Evolutionary conservation across 2,888 invertebrate species (phyloP).

Genomic region (Drosophila bunnanda): DNA sequence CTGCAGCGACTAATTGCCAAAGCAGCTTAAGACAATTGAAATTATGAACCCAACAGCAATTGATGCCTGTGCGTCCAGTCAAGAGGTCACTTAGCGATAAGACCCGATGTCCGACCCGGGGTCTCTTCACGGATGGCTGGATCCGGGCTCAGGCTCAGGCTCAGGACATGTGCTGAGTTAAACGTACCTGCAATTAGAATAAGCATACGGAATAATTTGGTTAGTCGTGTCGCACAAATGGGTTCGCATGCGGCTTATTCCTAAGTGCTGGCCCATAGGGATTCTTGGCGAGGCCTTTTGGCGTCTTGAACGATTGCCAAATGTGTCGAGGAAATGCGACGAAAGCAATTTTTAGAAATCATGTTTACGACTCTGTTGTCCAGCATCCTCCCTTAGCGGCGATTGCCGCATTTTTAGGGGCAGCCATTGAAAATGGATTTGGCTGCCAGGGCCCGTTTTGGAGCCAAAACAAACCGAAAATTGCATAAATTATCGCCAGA

Average conservation of each 20-base stretch:
- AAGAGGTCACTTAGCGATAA: constrained; percentile 63
- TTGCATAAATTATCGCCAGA: constrained; percentile 66
- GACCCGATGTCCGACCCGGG: constrained; percentile 26
- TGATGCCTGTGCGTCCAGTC: constrained; percentile 36
- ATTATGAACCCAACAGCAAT: constrained; percentile 58
- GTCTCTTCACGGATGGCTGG: constrained; percentile 19
- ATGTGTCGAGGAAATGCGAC: constrained; percentile 65
- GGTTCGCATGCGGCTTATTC: constrained; percentile 4
- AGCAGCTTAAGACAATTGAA: constrained; percentile 74
- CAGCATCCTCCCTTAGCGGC: constrained; percentile 1
- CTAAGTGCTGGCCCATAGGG: constrained; percentile 7
- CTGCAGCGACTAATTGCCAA: constrained; percentile 63
- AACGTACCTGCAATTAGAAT: constrained; percentile 52
- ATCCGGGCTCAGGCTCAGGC: not conserved
- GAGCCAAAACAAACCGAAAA: constrained; percentile 59
- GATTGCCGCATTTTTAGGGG: constrained; percentile 69
- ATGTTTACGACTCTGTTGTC: constrained; percentile 61
- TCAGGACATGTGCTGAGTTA: constrained; percentile 14
- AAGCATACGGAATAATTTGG: constrained; percentile 27
- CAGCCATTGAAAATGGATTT: constrained; percentile 33
- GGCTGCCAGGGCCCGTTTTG: constrained; percentile 54
- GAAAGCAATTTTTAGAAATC: constrained; percentile 57
- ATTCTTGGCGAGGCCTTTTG: constrained; percentile 10
- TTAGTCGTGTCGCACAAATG: constrained; percentile 26
- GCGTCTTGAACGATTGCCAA: constrained; percentile 66